Evolutionary conservation across 2,113 vertebrate species (phyloP).

Genomic region (Hippocampus zosterae): DNA sequence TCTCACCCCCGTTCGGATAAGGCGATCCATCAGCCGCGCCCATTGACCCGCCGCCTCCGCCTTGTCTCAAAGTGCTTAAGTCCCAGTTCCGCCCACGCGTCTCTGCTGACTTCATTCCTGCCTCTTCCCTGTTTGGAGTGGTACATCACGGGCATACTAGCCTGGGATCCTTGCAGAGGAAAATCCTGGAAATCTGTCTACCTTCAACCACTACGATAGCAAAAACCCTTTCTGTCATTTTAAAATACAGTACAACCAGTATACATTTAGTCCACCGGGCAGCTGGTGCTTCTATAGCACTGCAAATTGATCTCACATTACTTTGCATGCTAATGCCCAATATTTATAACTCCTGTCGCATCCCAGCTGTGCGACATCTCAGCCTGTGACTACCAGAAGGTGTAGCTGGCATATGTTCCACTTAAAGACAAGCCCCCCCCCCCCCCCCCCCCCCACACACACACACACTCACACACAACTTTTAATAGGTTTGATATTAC

Average conservation of each 20-base stretch:
- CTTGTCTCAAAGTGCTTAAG: conserved; percentile 59
- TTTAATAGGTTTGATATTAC: background rate
- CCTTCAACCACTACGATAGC: conserved; percentile 15
- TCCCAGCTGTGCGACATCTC: conserved; percentile 2
- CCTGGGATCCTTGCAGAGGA: conserved; percentile 30
- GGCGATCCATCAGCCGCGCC: conserved; percentile 64
- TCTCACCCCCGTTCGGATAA: conserved; percentile 51
- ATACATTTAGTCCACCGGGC: background rate
- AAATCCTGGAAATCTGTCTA: conserved; percentile 16
- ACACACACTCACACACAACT: background rate
- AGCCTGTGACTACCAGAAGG: conserved; percentile 1
- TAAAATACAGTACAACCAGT: background rate
- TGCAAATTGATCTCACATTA: conserved; percentile 3
- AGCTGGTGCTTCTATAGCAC: background rate
- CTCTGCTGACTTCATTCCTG: conserved; percentile 48
- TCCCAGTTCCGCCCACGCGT: conserved; percentile 61
- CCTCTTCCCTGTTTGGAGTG: conserved; percentile 37
- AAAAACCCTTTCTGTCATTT: conserved; percentile 16
- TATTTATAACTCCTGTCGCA: background rate
- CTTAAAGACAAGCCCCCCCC: background rate
- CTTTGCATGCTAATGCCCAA: background rate
- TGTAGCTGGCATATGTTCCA: conserved; percentile 2
- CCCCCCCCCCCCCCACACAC: no score
- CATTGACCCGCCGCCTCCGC: conserved; percentile 39
- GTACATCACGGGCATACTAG: conserved; percentile 28